Evolutionary conservation across 2,888 invertebrate species (phyloP), one percentile per base, ranked within the genome.

Genomic region (Panzeria rudis): DNA sequence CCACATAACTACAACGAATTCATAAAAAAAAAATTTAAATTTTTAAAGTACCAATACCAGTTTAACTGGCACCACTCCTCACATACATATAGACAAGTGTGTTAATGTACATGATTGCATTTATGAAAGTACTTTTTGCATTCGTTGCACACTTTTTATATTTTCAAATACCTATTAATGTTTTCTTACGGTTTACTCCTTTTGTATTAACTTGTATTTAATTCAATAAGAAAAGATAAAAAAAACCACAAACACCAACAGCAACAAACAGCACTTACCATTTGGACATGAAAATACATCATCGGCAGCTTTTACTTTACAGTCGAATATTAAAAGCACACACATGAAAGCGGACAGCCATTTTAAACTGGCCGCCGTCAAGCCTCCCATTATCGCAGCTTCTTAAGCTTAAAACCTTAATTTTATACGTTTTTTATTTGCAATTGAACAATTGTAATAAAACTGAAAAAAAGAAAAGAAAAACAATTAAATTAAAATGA

Each of bases 231-330:
- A 20, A 66, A 56, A 32, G 25, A 62, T 17, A 71, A 64, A 32
- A 1, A 61, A 62, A 62, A 38, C 7, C 52, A 35, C 8, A 32
- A 47, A 50, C 0, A 62, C 38, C 72, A 91, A 92, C 92, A 50
- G 59, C 1, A 64, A 50, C 75, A 91, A 50, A 66, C 1, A 64
- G 44, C 75, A 91, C 92, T 92, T 89, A 92, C 92, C 92, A 91
- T 92, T 92, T 86, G 92, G 92, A 88, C 92, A 92, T 64, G 92
- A 91, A 88, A 92, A 92, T 86, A 90, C 90, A 89, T 92, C 92
- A 88, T 92, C 91, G 81, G 89, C 90, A 79, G 80, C 87, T 84
- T 87, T 86, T 82, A 85, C 78, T 59, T 82, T 82, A 52, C 64
- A 81, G 85, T 47, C 80, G 79, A 87, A 87, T 86, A 84, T 80